phyloP scores from a whole-genome alignment of 2,888 invertebrate species.

The Cosmopolites sordidus region DNA sequence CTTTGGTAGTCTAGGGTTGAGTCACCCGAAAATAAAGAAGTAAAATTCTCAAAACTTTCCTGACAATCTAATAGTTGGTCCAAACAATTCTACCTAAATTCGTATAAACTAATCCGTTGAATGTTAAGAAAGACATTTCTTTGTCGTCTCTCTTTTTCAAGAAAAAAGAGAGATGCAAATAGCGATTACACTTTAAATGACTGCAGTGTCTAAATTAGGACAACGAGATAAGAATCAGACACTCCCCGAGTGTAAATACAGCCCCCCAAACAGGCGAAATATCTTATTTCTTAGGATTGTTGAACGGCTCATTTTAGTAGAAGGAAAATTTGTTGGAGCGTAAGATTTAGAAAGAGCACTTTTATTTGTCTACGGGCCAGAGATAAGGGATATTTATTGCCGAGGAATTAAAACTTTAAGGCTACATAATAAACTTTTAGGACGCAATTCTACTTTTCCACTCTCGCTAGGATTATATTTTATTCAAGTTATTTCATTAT shows the following conservation, averaged over 20 bases:
- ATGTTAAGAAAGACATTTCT: too few species aligned
- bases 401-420: conserved; percentile 1
- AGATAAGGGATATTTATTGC: conserved; percentile 1
- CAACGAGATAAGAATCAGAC: neutral
- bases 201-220: neutral
- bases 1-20: too few species aligned
- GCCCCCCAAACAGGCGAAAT: conserved; percentile 8
- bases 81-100: too few species aligned
- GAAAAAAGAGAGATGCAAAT: too few species aligned
- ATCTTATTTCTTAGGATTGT: conserved; percentile 18
- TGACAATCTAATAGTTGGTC: too few species aligned
- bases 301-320: conserved; percentile 12
- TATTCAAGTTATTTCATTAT: neutral
- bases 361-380: conserved; percentile 5
- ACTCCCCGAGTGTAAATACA: conserved; percentile 1
- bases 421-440: conserved; percentile 1
- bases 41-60: too few species aligned
- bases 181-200: too few species aligned
- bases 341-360: conserved; percentile 9
- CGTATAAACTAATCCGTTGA: too few species aligned
- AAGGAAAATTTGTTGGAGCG: conserved; percentile 10
- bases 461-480: neutral
- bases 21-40: too few species aligned
- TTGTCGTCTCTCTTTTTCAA: too few species aligned
- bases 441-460: neutral